These are phyloP conservation scores for Characodon lateralis DNA, from an alignment of 2,797 vertebrate species.

Conservation along the genomic window DNA sequence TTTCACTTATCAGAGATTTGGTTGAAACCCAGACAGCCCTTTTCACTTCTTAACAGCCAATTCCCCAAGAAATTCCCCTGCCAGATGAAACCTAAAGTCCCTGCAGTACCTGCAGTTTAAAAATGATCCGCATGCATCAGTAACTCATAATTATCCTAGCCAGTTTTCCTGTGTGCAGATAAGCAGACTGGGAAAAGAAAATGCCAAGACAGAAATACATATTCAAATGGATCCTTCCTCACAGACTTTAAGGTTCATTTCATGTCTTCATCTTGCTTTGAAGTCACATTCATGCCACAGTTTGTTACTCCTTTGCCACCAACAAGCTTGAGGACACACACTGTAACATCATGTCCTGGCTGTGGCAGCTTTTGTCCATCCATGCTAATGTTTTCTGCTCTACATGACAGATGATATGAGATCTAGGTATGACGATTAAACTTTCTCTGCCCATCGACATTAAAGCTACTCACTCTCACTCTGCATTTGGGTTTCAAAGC, in stretches of 20 bases:
- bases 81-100: not conserved
- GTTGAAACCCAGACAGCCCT: not conserved
- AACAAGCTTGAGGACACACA: constrained; percentile 31
- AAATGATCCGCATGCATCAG: not conserved
- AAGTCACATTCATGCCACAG: constrained; percentile 44
- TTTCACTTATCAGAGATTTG: not conserved
- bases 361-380: constrained; percentile 49
- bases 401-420: constrained; percentile 48
- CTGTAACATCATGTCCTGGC: constrained; percentile 14
- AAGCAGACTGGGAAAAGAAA: not conserved
- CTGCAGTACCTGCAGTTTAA: not conserved
- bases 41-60: not conserved
- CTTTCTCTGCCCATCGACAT: constrained; percentile 35
- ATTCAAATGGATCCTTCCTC: not conserved
- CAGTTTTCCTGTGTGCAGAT: not conserved
- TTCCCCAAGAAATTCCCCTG: not conserved
- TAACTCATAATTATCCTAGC: not conserved
- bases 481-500: constrained; percentile 56
- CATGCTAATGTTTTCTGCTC: constrained; percentile 44
- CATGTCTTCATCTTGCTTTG: not conserved
- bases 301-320: constrained; percentile 24
- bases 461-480: constrained; percentile 41
- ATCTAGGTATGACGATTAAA: constrained; percentile 49
- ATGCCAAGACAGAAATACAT: not conserved
- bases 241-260: not conserved